Conservation (phyloP, 2,888 invertebrate genomes). For the Troides helena region DNA sequence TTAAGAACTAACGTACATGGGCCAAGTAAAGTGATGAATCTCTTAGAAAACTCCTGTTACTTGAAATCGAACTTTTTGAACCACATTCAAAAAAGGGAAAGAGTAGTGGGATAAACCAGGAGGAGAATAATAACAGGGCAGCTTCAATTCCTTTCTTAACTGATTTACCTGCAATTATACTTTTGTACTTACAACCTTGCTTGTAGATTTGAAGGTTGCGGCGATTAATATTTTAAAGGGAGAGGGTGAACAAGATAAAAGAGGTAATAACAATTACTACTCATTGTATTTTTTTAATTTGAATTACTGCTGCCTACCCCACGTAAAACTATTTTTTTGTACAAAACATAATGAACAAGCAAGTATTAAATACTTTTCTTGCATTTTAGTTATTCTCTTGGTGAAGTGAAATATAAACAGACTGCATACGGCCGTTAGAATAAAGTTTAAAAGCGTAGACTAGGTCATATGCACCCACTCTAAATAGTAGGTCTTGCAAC, state of each 20-base stretch:
- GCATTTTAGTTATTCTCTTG: conserved; percentile 5
- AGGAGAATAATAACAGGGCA: no score
- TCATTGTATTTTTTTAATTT: no score
- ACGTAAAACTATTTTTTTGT: background rate
- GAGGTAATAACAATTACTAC: no score
- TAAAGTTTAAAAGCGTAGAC: conserved; percentile 23
- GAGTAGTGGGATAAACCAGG: no score
- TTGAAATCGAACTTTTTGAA: no score
- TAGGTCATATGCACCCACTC: conserved; percentile 24
- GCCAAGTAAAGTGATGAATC: background rate
- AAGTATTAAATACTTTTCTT: conserved; percentile 13
- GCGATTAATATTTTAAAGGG: background rate
- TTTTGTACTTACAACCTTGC: background rate
- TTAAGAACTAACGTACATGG: background rate
- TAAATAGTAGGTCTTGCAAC: conserved; percentile 19
- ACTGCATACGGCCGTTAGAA: conserved; percentile 23
- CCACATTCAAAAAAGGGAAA: no score
- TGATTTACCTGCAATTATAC: background rate
- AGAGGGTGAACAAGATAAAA: no score
- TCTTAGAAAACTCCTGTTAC: no score
- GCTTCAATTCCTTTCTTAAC: background rate
- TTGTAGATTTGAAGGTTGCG: background rate
- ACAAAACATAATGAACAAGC: background rate
- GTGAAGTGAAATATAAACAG: conserved; percentile 27
- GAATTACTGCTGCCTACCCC: no score